phyloP scores from a whole-genome alignment of 2,888 invertebrate genomes.

The Apotomis turbidana region DNA sequence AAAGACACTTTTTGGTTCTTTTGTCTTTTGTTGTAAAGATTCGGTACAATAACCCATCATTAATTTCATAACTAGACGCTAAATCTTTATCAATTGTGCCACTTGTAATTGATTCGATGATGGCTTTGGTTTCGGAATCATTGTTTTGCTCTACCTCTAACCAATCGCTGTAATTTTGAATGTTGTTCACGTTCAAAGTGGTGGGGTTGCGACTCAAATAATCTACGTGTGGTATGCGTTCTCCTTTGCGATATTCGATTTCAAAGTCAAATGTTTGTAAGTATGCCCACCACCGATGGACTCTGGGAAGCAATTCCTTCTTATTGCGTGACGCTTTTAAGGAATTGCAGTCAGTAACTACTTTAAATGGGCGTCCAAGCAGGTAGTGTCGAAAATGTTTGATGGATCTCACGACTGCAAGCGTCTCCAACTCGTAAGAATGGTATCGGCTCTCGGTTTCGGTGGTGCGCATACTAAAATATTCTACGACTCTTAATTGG shows the following conservation, averaged over 20 bases:
- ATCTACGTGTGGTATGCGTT: slow-evolving; percentile 8
- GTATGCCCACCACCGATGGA: slow-evolving; percentile 42
- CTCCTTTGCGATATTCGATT: slow-evolving; percentile 12
- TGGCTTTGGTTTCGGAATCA: no score
- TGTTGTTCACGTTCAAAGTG: no score
- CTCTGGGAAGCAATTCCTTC: slow-evolving; percentile 11
- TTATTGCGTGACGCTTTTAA: slow-evolving; percentile 18
- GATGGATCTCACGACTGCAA: not conserved
- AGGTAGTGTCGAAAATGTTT: not conserved
- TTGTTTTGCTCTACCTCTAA: no score
- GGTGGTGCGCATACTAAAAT: slow-evolving; percentile 3
- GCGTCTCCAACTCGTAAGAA: not conserved
- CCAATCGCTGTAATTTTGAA: no score
- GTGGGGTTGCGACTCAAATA: slow-evolving; percentile 17
- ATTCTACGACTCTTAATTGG: not conserved
- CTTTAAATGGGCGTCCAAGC: not conserved
- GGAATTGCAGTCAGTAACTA: slow-evolving; percentile 12
- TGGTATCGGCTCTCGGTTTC: not conserved
- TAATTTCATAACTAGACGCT: no score
- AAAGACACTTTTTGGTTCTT: no score
- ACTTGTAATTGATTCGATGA: no score
- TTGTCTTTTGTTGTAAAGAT: no score
- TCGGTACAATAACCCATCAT: no score
- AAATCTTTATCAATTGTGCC: no score
- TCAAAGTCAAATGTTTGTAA: slow-evolving; percentile 39